These are phyloP conservation scores for Cettia cetti DNA, from an alignment of 2,113 vertebrate species.

Conservation along the genomic window DNA sequence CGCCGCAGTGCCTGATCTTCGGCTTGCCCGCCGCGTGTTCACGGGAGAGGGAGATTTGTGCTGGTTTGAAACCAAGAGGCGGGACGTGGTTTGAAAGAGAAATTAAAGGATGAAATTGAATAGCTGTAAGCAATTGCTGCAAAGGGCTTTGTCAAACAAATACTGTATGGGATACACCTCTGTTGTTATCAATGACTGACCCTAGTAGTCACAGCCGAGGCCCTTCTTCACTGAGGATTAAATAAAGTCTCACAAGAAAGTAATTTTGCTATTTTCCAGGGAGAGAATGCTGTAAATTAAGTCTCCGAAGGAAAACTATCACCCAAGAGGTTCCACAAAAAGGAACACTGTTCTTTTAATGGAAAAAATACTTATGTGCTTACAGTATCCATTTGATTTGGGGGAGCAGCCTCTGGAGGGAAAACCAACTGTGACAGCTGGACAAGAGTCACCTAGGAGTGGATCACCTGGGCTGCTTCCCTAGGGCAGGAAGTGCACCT, in stretches of 20 bases:
- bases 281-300: neutral
- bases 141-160: neutral
- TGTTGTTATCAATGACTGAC: neutral
- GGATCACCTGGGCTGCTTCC: neutral
- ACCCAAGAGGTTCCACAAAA: neutral
- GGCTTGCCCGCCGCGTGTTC: accelerated
- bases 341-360: neutral
- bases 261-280: neutral
- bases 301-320: neutral
- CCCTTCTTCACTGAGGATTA: accelerated
- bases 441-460: neutral
- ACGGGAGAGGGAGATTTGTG: accelerated
- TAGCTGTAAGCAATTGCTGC: neutral
- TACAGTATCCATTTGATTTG: neutral
- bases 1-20: neutral
- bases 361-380: neutral
- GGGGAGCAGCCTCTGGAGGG: neutral
- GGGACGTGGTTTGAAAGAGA: neutral
- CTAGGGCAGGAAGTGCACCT: accelerated
- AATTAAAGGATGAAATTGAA: neutral
- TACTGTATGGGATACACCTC: neutral
- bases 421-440: neutral
- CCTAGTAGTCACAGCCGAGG: neutral
- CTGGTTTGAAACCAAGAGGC: accelerated
- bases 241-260: neutral